Conservation (phyloP, 2,113 vertebrate genomes). For the Irena cyanogastra region DNA sequence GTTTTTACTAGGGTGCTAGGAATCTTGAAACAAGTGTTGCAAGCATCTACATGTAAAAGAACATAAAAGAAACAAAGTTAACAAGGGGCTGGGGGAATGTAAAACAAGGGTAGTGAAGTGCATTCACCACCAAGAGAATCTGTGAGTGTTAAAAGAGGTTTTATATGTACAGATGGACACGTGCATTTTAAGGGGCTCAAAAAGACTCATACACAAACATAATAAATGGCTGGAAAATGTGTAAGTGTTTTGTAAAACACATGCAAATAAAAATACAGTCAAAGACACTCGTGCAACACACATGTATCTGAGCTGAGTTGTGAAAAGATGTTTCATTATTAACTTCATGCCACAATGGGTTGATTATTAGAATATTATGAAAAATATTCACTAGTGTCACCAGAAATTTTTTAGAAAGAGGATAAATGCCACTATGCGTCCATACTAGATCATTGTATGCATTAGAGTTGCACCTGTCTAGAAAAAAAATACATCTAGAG, state of each 20-base stretch:
- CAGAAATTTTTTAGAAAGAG: not conserved
- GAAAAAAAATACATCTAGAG: not conserved
- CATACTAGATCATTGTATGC: not conserved
- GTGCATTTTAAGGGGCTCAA: not conserved
- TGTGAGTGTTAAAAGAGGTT: not conserved
- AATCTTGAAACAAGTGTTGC: constrained; percentile 43
- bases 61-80: constrained; percentile 44
- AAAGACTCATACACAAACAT: not conserved
- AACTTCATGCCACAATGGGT: not conserved
- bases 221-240: not conserved
- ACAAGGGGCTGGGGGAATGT: not conserved
- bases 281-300: not conserved
- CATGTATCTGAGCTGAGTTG: not conserved
- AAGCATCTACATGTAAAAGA: constrained; percentile 13
- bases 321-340: not conserved
- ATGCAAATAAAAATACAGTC: not conserved
- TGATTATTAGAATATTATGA: not conserved
- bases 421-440: not conserved
- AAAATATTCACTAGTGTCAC: not conserved
- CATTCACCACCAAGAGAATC: constrained; percentile 4
- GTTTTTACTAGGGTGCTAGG: constrained; percentile 39
- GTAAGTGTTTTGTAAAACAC: not conserved
- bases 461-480: not conserved
- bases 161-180: not conserved
- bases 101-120: constrained; percentile 39